Conservation (phyloP, 1,140 invertebrate species). For the Microvelia longipes region DNA sequence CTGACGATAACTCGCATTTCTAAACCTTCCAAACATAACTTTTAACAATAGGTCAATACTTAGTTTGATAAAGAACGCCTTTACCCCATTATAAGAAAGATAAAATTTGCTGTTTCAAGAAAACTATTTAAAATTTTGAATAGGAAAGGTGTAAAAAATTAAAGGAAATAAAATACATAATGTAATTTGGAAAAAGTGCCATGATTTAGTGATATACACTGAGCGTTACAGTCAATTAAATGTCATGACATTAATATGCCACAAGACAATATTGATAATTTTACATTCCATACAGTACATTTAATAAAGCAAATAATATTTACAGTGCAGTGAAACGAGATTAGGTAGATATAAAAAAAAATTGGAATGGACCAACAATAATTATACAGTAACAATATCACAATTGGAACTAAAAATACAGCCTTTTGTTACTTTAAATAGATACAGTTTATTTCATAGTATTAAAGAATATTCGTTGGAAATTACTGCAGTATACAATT, state of each 20-base stretch:
- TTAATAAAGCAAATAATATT: constrained; percentile 18
- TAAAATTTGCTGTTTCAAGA: too few species aligned
- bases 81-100: too few species aligned
- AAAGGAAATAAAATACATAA: too few species aligned
- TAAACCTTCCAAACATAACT: too few species aligned
- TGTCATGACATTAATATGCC: constrained; percentile 18
- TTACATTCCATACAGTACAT: constrained; percentile 19
- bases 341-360: constrained; percentile 10
- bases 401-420: constrained; percentile 14
- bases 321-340: constrained; percentile 9
- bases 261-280: constrained; percentile 18
- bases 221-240: constrained; percentile 26
- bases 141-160: too few species aligned
- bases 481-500: constrained; percentile 9
- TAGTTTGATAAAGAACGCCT: too few species aligned
- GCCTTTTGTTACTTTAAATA: constrained; percentile 12
- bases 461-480: constrained; percentile 12
- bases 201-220: constrained; percentile 27
- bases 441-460: constrained; percentile 5
- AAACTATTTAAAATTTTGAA: too few species aligned
- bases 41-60: too few species aligned
- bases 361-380: constrained; percentile 7
- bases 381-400: constrained; percentile 8
- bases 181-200: constrained; percentile 24
- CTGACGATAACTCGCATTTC: too few species aligned